phyloP scores from a whole-genome alignment of 2,797 vertebrate species.

The Mionectes olivaceus region DNA sequence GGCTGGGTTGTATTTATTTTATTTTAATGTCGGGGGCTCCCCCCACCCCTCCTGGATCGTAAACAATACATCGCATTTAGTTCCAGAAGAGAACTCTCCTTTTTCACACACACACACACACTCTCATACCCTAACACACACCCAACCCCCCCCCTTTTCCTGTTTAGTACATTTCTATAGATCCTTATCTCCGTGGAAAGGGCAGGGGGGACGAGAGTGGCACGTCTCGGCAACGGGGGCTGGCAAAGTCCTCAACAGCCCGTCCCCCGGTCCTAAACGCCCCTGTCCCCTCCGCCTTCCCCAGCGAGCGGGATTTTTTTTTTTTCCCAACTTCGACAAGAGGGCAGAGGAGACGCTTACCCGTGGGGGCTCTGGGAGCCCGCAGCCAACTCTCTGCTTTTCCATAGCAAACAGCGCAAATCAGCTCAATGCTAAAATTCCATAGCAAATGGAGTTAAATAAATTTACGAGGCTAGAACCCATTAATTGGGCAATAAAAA shows the following conservation, averaged over 20 bases:
- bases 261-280: background rate
- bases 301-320: background rate
- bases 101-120: background rate
- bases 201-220: background rate
- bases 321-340: background rate
- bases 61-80: conserved; percentile 35
- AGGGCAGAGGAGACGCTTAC: conserved; percentile 3
- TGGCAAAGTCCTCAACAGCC: background rate
- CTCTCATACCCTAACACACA: background rate
- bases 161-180: conserved; percentile 31
- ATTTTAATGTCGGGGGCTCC: conserved; percentile 51
- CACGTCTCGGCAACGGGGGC: background rate
- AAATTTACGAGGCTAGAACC: conserved; percentile 84
- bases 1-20: conserved; percentile 30
- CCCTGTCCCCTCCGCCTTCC: conserved; percentile 3
- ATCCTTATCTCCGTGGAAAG: conserved; percentile 25
- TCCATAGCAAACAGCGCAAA: conserved; percentile 42
- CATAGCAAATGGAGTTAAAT: conserved; percentile 80
- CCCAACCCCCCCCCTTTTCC: background rate
- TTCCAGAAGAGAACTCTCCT: conserved; percentile 23
- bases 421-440: conserved; percentile 73
- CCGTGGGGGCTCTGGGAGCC: conserved; percentile 27
- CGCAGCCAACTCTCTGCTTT: conserved; percentile 12
- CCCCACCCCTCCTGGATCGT: background rate
- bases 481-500: conserved; percentile 90